Conservation (phyloP, 2,113 vertebrate species). For the Actenoides lindsayi region DNA sequence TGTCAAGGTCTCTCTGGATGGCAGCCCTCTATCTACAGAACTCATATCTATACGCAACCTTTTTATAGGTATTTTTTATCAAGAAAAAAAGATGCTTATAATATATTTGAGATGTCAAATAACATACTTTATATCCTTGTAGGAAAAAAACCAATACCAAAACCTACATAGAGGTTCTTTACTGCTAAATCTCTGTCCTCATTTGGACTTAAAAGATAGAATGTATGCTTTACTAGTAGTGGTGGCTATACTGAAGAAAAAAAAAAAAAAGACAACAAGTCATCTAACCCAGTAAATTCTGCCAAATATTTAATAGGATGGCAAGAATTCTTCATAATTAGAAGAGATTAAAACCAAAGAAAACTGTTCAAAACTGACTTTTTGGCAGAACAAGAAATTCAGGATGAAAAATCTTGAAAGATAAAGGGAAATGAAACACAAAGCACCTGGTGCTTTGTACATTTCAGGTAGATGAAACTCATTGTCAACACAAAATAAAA, state of each 20-base stretch:
- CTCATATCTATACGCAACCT: background rate
- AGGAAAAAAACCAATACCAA: background rate
- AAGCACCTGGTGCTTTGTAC: background rate
- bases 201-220: background rate
- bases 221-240: background rate
- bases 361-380: background rate
- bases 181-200: background rate
- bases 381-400: background rate
- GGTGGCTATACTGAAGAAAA: background rate
- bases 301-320: background rate
- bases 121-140: background rate
- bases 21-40: background rate
- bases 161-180: background rate
- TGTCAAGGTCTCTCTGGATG: background rate
- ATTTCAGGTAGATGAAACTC: background rate
- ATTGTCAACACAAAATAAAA: background rate
- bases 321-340: background rate
- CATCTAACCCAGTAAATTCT: background rate
- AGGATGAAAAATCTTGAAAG: background rate
- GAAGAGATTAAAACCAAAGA: background rate
- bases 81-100: background rate
- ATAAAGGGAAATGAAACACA: background rate
- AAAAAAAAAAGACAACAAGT: background rate
- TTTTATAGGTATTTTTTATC: background rate
- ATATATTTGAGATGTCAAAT: background rate